phyloP scores from a whole-genome alignment of 1,140 invertebrate species.

The Bacillus rossius region DNA sequence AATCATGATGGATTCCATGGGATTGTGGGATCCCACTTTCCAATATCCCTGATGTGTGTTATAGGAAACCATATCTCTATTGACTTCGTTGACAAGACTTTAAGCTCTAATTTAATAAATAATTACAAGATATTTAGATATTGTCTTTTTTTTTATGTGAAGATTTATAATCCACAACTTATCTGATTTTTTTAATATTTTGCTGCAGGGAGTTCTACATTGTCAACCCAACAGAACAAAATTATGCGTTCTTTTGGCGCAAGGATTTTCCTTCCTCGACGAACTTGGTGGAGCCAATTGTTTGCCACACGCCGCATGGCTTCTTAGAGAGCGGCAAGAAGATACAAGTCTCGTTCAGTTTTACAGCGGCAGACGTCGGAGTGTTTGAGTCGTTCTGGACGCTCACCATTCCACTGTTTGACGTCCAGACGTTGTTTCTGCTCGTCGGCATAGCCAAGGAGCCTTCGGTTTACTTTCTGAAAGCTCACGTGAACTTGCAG shows the following conservation, averaged over 20 bases:
- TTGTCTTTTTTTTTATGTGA: too few relatives aligned
- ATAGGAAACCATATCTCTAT: too few relatives aligned
- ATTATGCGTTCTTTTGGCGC: slow-evolving; percentile 37
- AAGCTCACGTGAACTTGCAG: slow-evolving; percentile 32
- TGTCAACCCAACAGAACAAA: slow-evolving; percentile 40
- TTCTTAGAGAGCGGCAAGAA: slow-evolving; percentile 34
- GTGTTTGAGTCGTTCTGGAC: slow-evolving; percentile 42
- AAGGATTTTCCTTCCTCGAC: slow-evolving; percentile 19
- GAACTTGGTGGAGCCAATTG: slow-evolving; percentile 34
- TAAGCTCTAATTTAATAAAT: too few relatives aligned
- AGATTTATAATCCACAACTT: too few relatives aligned
- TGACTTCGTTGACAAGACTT: too few relatives aligned
- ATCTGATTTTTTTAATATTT: too few relatives aligned
- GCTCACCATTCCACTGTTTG: slow-evolving; percentile 39
- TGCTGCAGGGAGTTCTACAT: slow-evolving; percentile 33
- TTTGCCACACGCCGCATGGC: slow-evolving; percentile 36
- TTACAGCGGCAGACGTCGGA: slow-evolving; percentile 37
- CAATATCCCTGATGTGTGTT: too few relatives aligned
- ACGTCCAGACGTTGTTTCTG: slow-evolving; percentile 36
- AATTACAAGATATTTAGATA: too few relatives aligned
- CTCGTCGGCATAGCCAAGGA: slow-evolving; percentile 39
- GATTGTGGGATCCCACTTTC: too few relatives aligned
- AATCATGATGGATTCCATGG: too few relatives aligned
- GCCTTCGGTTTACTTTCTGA: slow-evolving; percentile 35
- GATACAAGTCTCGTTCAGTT: slow-evolving; percentile 35